Conservation (phyloP, 2,113 vertebrate species). For the Percina caprodes region DNA sequence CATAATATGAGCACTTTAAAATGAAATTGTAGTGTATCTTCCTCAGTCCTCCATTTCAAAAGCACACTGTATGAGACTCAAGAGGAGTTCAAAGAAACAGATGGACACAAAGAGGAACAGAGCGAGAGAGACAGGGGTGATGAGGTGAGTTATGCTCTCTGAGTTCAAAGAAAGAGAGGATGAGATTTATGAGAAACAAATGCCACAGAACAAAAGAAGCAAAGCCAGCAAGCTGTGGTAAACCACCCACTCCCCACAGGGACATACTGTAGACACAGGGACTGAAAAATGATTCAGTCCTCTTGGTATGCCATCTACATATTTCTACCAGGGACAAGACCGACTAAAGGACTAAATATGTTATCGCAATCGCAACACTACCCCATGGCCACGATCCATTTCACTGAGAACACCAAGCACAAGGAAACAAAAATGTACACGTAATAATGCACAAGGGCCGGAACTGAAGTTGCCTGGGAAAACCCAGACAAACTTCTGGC, state of each 20-base stretch:
- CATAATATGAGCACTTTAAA: too few relatives aligned
- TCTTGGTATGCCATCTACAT: constrained; percentile 59
- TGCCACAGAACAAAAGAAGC: constrained; percentile 47
- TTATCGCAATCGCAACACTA: constrained; percentile 28
- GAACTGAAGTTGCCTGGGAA: background rate
- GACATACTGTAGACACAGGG: constrained; percentile 6
- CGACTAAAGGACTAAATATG: constrained; percentile 34
- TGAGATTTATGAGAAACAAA: constrained; percentile 32
- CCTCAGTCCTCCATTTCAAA: constrained; percentile 44
- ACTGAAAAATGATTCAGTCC: constrained; percentile 36
- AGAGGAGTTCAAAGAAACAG: constrained; percentile 65
- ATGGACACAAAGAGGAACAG: constrained; percentile 65
- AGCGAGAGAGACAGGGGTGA: constrained; percentile 52
- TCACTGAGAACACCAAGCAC: background rate
- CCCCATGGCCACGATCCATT: background rate
- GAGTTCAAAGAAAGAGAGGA: constrained; percentile 47
- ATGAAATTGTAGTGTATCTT: constrained; percentile 1
- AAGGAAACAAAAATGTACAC: background rate
- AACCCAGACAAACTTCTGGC: too few relatives aligned
- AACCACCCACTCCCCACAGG: constrained; percentile 38
- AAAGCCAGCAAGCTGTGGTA: constrained; percentile 49
- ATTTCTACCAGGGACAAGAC: constrained; percentile 45
- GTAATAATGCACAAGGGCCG: background rate
- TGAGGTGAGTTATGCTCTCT: constrained; percentile 64
- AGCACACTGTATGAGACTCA: constrained; percentile 31